Conservation (phyloP, 1,140 invertebrate genomes). For the Panulirus ornatus region DNA sequence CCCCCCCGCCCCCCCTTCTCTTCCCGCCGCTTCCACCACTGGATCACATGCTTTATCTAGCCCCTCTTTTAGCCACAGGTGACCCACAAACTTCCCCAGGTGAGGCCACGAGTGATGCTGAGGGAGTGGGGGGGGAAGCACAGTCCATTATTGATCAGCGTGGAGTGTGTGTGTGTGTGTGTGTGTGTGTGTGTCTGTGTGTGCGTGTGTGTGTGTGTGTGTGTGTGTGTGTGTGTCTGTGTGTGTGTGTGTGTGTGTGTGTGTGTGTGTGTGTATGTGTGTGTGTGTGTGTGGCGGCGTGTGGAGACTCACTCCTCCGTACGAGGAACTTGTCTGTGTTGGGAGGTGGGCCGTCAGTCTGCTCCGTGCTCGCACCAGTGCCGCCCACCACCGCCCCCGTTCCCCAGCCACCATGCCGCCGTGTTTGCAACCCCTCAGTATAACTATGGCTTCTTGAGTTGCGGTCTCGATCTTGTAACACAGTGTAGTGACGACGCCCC, state of each 20-base stretch:
- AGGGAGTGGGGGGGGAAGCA: no score
- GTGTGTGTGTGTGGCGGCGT: constrained; percentile 2
- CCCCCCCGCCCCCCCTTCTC: no score
- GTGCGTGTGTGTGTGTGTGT: no score
- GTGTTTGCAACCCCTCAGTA: not conserved
- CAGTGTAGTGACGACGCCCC: not conserved
- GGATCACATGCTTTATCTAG: no score
- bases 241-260: no score
- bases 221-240: no score
- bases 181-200: no score
- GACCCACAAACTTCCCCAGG: not conserved
- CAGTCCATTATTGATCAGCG: constrained; percentile 16
- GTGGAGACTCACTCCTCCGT: not conserved
- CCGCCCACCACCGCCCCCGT: not conserved
- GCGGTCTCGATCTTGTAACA: not conserved
- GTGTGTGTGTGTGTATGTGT: no score
- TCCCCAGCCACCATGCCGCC: not conserved
- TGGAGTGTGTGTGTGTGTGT: no score
- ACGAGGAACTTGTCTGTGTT: constrained; percentile 6
- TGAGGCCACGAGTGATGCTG: constrained; percentile 4
- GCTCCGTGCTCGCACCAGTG: not conserved
- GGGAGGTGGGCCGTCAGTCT: not conserved
- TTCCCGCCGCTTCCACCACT: no score
- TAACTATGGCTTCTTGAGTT: constrained; percentile 6
- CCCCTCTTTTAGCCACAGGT: no score